Base-by-base conservation (phyloP, 2,888 invertebrate genomes). In the Agapostemon virescens region DNA sequence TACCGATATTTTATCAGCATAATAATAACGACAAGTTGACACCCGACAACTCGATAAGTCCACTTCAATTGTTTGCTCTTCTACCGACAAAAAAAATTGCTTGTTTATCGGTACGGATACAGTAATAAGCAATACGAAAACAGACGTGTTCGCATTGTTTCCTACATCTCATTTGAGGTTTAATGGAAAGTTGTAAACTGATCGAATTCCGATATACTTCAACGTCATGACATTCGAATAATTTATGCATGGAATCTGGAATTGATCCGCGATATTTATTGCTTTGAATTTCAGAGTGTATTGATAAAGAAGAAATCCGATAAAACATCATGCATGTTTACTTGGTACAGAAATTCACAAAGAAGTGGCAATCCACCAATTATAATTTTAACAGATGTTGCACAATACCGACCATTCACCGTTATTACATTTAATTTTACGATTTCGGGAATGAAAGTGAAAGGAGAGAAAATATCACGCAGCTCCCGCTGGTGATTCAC, bases 401-500 rank as follows among this genome's bases (percentile, higher is more conserved):
- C n/a, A n/a, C 9, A n/a, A 11, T n/a, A n/a, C n/a, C n/a, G 15
- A 0, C 15, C 40, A 13, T 40, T 13, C 13, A 3, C 13, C 9
- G n/a, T n/a, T n/a, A 49, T 49, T 49, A 49, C 20, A 49, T n/a
- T 9, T n/a, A 49, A 42, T 23, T 30, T 68, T 7, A 7, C 13
- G 42, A 67, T 67, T 42, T 30, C 55, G 42, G 11, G 45, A n/a
- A 55, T 66, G 52, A 36, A 75, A 73, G 69, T 83, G 80, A 79
- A 83, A 82, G 77, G 71, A 82, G 81, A 71, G 82, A 82, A 84
- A 82, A 80, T 76, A 30, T 61, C 40, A 20, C 33, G 49, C 11
- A 63, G 61, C 23, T 74, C 38, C 38, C 38, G 23, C 71, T n/a
- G n/a, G 30, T 83, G 75, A 83, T 63, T 81, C 83, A 83, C 40